These are phyloP conservation scores for Trichogramma dendrolimi DNA, from an alignment of 2,888 invertebrate genomes.

Conservation along the genomic window DNA sequence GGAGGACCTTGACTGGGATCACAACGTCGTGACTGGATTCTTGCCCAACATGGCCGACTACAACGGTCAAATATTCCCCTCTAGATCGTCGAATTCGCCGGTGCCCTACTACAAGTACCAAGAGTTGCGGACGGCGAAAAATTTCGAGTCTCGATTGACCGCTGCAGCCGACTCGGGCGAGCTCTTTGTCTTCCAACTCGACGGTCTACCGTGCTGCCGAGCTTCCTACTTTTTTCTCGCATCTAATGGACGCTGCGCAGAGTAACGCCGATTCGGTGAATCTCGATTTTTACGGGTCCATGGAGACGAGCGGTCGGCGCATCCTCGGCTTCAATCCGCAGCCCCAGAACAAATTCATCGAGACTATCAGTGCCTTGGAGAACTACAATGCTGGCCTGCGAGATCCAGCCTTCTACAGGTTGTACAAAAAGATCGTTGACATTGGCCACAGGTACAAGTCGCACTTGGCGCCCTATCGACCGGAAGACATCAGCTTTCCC, in stretches of 20 bases:
- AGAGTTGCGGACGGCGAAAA: background rate
- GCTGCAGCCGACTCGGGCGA: background rate
- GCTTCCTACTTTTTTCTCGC: constrained; percentile 53
- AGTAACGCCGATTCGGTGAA: constrained; percentile 52
- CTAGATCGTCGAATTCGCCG: background rate
- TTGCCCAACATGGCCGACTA: constrained; percentile 60
- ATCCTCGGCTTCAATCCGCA: constrained; percentile 47
- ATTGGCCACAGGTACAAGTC: constrained; percentile 56
- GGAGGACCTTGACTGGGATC: constrained; percentile 56
- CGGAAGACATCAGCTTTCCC: constrained; percentile 58
- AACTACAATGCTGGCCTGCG: constrained; percentile 62
- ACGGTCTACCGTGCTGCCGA: constrained; percentile 19
- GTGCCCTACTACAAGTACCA: background rate
- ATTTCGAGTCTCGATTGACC: background rate
- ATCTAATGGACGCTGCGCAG: constrained; percentile 56
- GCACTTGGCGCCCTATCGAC: constrained; percentile 58
- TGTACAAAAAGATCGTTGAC: constrained; percentile 60
- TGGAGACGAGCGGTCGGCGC: constrained; percentile 56
- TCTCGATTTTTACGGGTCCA: constrained; percentile 54
- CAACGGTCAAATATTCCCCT: constrained; percentile 51
- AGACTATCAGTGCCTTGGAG: constrained; percentile 60
- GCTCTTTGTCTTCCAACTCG: background rate
- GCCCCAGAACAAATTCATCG: constrained; percentile 43
- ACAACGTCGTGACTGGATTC: constrained; percentile 55
- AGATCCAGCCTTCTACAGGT: constrained; percentile 66